phyloP scores from a whole-genome alignment of 2,113 vertebrate genomes.

The Protobothrops mucrosquamatus region DNA sequence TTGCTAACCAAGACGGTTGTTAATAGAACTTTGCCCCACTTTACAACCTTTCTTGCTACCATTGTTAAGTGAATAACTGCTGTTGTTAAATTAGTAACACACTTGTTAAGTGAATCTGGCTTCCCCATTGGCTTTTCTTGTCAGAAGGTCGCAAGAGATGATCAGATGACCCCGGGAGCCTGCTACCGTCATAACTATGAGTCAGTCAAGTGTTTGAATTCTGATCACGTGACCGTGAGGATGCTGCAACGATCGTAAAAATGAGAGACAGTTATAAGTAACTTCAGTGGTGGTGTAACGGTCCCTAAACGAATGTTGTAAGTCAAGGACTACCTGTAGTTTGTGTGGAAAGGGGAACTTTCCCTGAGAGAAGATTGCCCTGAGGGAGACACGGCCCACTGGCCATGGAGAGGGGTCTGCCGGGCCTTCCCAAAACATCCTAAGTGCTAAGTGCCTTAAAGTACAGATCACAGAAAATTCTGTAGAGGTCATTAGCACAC shows the following conservation, averaged over 20 bases:
- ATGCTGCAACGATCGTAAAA: background rate
- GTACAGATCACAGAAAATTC: background rate
- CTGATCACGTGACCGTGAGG: background rate
- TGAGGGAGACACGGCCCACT: background rate
- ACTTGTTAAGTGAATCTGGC: no score
- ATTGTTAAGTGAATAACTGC: no score
- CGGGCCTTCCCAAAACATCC: background rate
- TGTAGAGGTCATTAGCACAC: background rate
- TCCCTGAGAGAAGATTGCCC: background rate
- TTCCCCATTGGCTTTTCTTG: no score
- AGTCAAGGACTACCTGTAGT: background rate
- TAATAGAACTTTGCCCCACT: background rate
- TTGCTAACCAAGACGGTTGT: no score
- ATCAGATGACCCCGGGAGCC: no score
- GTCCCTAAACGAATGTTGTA: background rate
- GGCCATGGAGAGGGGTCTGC: background rate
- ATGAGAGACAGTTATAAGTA: background rate
- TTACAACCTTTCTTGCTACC: background rate
- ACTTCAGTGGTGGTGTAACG: background rate
- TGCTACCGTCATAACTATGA: background rate
- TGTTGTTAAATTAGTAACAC: no score
- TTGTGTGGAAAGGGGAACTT: background rate
- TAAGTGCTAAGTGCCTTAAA: no score
- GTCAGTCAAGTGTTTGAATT: background rate
- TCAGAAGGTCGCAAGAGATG: no score